Conservation (phyloP, 2,888 invertebrate species). For the Chrysolina haemoptera region DNA sequence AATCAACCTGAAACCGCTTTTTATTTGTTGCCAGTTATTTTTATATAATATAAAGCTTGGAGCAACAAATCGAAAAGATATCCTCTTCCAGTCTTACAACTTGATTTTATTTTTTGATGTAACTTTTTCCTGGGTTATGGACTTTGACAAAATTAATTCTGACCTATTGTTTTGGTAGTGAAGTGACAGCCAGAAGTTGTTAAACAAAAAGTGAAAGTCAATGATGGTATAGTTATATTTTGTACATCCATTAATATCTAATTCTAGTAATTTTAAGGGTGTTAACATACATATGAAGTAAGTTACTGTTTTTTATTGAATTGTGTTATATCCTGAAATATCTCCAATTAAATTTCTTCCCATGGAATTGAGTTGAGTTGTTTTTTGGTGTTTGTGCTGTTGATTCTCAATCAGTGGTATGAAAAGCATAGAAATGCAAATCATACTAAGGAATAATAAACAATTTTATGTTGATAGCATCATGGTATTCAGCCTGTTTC, state of each 20-base stretch:
- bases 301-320: slow-evolving; percentile 58
- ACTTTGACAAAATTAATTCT: neutral
- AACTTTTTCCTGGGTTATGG: neutral
- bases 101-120: neutral
- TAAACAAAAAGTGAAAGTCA: slow-evolving; percentile 57
- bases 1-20: too few species aligned
- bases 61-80: too few species aligned
- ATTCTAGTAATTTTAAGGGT: slow-evolving; percentile 59
- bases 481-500: too few species aligned
- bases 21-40: too few species aligned
- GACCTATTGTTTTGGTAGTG: slow-evolving; percentile 36
- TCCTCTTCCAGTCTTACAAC: neutral
- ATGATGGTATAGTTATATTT: slow-evolving; percentile 61
- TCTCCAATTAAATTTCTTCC: slow-evolving; percentile 48
- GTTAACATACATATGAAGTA: slow-evolving; percentile 56
- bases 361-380: slow-evolving; percentile 32
- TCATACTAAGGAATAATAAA: too few species aligned
- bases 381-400: neutral
- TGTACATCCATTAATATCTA: slow-evolving; percentile 60
- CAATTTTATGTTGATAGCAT: too few species aligned
- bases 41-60: too few species aligned
- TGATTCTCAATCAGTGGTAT: too few species aligned
- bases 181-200: slow-evolving; percentile 61
- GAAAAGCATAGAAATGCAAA: too few species aligned
- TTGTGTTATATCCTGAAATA: slow-evolving; percentile 50